Evolutionary conservation across 2,888 invertebrate species (phyloP).

Genomic region (Eulithis testata): DNA sequence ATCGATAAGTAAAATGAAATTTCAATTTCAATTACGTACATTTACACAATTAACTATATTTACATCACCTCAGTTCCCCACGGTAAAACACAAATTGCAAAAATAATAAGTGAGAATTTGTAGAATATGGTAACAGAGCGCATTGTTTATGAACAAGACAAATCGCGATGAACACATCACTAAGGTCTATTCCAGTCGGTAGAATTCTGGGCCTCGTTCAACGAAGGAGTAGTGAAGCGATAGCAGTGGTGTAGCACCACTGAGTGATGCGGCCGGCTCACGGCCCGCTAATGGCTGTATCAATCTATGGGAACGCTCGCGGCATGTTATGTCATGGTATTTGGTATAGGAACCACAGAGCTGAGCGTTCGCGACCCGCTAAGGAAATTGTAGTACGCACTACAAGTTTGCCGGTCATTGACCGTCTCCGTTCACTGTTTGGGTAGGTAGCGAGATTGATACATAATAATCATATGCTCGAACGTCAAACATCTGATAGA

Average conservation of each 20-base stretch:
- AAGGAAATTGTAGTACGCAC: slow-evolving; percentile 36
- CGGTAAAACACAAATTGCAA: slow-evolving; percentile 19
- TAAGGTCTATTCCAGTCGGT: slow-evolving; percentile 25
- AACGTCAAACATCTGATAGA: slow-evolving; percentile 38
- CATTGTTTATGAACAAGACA: slow-evolving; percentile 34
- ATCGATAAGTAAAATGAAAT: not conserved
- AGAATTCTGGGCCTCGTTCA: slow-evolving; percentile 9
- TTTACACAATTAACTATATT: not conserved
- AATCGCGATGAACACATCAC: slow-evolving; percentile 33
- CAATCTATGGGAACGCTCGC: slow-evolving; percentile 39
- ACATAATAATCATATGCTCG: slow-evolving; percentile 43
- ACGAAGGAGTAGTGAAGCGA: slow-evolving; percentile 22
- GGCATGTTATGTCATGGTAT: slow-evolving; percentile 27
- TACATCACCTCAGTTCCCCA: slow-evolving; percentile 23
- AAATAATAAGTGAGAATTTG: slow-evolving; percentile 27
- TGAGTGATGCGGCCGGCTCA: slow-evolving; percentile 39
- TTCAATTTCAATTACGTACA: not conserved
- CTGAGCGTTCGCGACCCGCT: slow-evolving; percentile 34
- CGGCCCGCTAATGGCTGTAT: slow-evolving; percentile 37
- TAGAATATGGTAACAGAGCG: slow-evolving; percentile 21
- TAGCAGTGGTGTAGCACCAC: slow-evolving; percentile 24
- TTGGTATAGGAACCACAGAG: slow-evolving; percentile 23
- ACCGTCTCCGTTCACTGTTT: slow-evolving; percentile 43
- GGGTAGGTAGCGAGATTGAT: slow-evolving; percentile 42
- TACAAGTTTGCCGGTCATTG: slow-evolving; percentile 43